Conservation (phyloP, 2,113 vertebrate genomes). For the Aythya baeri region DNA sequence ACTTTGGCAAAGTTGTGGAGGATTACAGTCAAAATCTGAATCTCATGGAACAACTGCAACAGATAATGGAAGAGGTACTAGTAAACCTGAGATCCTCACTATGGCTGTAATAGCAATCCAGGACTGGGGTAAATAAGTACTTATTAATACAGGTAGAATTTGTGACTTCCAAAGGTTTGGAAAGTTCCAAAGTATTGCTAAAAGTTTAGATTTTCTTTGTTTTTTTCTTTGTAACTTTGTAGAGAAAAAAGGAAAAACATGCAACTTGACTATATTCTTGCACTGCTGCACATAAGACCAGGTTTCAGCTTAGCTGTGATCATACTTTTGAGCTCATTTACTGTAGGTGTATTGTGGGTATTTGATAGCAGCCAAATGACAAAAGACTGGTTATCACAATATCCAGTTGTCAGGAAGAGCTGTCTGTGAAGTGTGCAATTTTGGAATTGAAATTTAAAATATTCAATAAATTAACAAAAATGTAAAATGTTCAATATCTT, state of each 20-base stretch:
- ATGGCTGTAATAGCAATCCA: neutral
- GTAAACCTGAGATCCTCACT: neutral
- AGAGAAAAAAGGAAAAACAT: rapidly evolving
- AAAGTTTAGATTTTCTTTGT: neutral
- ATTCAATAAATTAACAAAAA: no score
- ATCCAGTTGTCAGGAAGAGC: neutral
- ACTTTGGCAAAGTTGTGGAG: slow-evolving; percentile 81
- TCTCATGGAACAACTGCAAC: slow-evolving; percentile 84
- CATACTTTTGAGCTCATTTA: neutral
- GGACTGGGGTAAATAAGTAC: neutral
- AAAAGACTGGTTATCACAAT: neutral
- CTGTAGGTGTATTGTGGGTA: neutral
- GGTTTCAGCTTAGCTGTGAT: rapidly evolving
- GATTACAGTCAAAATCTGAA: slow-evolving; percentile 88
- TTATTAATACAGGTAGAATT: neutral
- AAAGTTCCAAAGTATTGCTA: neutral
- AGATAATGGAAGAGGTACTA: slow-evolving; percentile 88
- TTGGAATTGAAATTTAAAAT: neutral
- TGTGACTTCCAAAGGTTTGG: neutral
- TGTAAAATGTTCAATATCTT: no score
- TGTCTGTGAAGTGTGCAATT: neutral
- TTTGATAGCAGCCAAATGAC: neutral
- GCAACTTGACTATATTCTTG: neutral
- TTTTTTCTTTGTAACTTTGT: neutral
- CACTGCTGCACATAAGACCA: rapidly evolving